Evolutionary conservation across 2,797 vertebrate species (phyloP).

Genomic region (Pseudopleuronectes americanus): DNA sequence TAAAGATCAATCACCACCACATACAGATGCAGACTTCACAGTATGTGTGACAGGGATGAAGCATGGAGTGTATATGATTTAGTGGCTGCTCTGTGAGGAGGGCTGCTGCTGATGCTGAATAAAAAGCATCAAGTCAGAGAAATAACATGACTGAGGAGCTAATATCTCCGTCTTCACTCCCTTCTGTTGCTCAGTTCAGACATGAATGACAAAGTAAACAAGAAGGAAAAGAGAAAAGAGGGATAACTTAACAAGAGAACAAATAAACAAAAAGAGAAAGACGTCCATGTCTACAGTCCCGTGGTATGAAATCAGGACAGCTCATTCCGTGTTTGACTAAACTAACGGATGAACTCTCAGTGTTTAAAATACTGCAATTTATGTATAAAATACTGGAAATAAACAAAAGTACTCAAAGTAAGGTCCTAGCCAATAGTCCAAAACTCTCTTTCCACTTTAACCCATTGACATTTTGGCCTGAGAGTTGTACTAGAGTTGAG

Average conservation of each 20-base stretch:
- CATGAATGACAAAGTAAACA: conserved; percentile 28
- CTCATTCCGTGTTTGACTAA: too few species aligned
- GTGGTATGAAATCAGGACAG: too few species aligned
- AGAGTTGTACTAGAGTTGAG: too few species aligned
- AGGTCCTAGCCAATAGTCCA: too few species aligned
- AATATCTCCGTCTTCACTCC: conserved; percentile 34
- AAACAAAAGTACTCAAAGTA: too few species aligned
- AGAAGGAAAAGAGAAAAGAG: background rate
- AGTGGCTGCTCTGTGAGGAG: conserved; percentile 47
- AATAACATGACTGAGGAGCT: conserved; percentile 53
- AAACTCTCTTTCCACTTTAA: too few species aligned
- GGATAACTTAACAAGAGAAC: conserved; percentile 6
- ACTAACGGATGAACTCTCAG: too few species aligned
- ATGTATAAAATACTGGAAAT: too few species aligned
- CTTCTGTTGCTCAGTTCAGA: conserved; percentile 49
- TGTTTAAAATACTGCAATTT: too few species aligned
- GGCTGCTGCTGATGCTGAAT: conserved; percentile 68
- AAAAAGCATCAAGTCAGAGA: conserved; percentile 65
- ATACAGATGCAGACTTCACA: conserved; percentile 55
- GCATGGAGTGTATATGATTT: conserved; percentile 65
- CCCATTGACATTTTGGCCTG: too few species aligned
- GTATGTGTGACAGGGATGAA: conserved; percentile 68
- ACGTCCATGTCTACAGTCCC: too few species aligned
- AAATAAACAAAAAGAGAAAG: background rate
- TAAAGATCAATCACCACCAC: conserved; percentile 69